phyloP scores from a whole-genome alignment of 2,113 vertebrate genomes.

The Saccopteryx leptura region DNA sequence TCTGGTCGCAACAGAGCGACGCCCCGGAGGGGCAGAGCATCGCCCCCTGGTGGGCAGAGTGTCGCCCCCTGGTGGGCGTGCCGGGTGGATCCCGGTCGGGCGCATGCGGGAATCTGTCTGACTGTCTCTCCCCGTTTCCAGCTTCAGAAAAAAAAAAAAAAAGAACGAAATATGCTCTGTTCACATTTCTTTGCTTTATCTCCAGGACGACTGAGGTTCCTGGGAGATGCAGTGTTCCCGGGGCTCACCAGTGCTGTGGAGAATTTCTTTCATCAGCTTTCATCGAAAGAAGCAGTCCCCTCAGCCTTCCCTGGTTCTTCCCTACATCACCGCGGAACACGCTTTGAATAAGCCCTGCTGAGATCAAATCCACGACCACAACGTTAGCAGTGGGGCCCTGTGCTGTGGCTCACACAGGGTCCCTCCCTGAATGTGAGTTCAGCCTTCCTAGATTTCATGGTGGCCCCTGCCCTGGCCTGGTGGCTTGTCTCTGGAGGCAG shows the following conservation, averaged over 20 bases:
- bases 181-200: background rate
- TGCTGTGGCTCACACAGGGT: background rate
- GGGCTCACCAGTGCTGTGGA: background rate
- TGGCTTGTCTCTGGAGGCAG: background rate
- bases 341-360: background rate
- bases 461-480: background rate
- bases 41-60: no score
- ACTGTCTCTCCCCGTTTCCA: no score
- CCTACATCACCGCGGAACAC: background rate
- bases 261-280: background rate
- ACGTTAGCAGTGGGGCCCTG: accelerated
- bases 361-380: background rate
- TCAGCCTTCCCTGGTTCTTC: background rate
- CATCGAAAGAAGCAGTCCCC: background rate
- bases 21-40: no score
- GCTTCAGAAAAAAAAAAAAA: no score
- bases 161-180: background rate
- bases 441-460: background rate
- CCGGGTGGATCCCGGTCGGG: no score
- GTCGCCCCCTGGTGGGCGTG: no score
- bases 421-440: background rate
- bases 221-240: accelerated
- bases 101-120: no score
- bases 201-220: conserved; percentile 74
- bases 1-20: no score